Percentiles rank a stretch among this genome's conserved stretches.
phyloP scores from a whole-genome alignment of 1,140 invertebrate species.

The Homarus americanus region DNA sequence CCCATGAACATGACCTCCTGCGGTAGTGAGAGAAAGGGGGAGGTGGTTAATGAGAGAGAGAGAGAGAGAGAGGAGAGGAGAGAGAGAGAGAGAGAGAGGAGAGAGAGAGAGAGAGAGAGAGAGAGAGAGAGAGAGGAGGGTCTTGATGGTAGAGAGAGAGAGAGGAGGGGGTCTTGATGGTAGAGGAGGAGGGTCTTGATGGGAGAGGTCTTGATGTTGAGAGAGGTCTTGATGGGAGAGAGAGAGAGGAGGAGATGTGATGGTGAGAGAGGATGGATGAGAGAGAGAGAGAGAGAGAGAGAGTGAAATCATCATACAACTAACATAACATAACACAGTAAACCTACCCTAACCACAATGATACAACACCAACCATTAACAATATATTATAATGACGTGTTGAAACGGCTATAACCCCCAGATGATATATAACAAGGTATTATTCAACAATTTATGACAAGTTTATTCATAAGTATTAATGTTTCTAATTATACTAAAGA shows the following conservation, averaged over 20 bases:
- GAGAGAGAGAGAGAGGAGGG: neutral
- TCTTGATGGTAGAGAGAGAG: neutral
- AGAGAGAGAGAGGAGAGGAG: too few species aligned
- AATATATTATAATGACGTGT: too few species aligned
- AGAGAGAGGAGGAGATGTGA: neutral
- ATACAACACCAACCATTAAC: too few species aligned
- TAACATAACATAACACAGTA: too few species aligned
- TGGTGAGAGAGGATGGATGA: neutral
- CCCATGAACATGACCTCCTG: slow-evolving; percentile 82
- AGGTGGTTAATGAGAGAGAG: neutral
- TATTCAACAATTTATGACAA: too few species aligned
- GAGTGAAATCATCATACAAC: neutral
- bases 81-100: neutral
- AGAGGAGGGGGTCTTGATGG: neutral
- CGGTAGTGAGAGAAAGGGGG: neutral
- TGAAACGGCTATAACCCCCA: too few species aligned
- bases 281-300: slow-evolving; percentile 35
- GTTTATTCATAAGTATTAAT: too few species aligned
- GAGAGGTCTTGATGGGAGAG: neutral
- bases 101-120: neutral
- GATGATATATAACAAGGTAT: too few species aligned
- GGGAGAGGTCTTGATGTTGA: neutral
- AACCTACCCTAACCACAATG: too few species aligned
- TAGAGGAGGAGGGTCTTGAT: too few species aligned
- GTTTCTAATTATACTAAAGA: too few species aligned